Evolutionary conservation across 2,888 invertebrate genomes (phyloP).

Genomic region (Hymenopus coronatus): DNA sequence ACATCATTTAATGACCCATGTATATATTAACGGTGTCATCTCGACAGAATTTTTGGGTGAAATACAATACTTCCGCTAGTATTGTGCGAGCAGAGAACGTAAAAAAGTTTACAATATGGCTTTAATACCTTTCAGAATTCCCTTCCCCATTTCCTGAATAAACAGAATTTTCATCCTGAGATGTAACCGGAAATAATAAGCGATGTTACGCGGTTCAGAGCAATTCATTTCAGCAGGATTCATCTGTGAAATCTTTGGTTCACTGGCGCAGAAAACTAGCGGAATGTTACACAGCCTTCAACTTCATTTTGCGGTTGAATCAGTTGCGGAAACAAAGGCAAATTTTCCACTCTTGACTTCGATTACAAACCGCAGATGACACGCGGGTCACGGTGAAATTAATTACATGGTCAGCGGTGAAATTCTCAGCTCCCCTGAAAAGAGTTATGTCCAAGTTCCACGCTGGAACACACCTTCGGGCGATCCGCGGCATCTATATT

Average conservation of each 20-base stretch:
- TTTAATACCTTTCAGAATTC: too few species aligned
- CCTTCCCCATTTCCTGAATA: too few species aligned
- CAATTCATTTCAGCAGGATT: not conserved
- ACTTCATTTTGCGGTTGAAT: not conserved
- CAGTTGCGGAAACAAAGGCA: not conserved
- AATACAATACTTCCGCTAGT: too few species aligned
- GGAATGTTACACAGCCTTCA: not conserved
- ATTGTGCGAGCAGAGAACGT: too few species aligned
- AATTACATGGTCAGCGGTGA: not conserved
- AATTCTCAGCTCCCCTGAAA: not conserved
- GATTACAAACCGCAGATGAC: not conserved
- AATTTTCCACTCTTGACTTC: not conserved
- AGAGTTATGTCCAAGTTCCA: not conserved
- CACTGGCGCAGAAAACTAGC: not conserved
- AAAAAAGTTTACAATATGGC: too few species aligned
- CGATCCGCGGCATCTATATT: not conserved
- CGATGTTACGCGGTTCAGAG: too few species aligned
- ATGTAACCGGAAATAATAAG: too few species aligned
- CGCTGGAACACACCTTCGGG: not conserved
- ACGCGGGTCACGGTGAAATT: not conserved
- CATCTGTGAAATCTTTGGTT: not conserved
- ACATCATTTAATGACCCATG: too few species aligned
- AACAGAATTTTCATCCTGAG: too few species aligned
- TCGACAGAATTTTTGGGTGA: too few species aligned
- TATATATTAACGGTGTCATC: too few species aligned